These are phyloP conservation scores for Silurus glanis DNA, from an alignment of 2,113 vertebrate genomes.

Conservation along the genomic window DNA sequence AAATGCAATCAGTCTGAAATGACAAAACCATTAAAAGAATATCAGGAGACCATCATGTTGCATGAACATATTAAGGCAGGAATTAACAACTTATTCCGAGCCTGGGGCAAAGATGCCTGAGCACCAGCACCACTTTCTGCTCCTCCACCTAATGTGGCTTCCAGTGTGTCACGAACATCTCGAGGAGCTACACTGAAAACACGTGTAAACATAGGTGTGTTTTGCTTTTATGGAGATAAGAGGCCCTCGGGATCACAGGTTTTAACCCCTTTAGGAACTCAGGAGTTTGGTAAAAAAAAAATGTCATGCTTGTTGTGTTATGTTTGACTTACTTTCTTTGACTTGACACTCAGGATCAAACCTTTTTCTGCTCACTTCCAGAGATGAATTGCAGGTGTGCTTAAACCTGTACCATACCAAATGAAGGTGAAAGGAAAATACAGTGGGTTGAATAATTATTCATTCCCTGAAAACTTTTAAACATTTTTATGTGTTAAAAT, in stretches of 20 bases:
- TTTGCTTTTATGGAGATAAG: neutral
- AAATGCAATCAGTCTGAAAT: neutral
- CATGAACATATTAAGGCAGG: neutral
- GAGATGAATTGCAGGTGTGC: no score
- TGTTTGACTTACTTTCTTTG: neutral
- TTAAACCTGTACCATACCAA: neutral
- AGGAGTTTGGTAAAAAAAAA: neutral
- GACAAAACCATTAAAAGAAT: neutral
- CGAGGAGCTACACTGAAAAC: neutral
- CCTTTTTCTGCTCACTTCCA: neutral
- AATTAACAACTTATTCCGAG: neutral
- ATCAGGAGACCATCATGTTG: neutral
- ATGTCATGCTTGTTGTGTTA: neutral
- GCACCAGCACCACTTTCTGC: neutral
- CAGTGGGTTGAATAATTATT: neutral
- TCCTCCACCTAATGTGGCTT: neutral
- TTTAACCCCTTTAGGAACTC: neutral
- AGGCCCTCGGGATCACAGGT: neutral
- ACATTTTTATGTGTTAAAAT: neutral
- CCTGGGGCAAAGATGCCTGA: neutral
- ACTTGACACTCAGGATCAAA: neutral
- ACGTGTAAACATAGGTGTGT: neutral
- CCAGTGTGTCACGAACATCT: neutral
- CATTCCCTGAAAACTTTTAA: neutral
- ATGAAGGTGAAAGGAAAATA: neutral